Conservation (phyloP, 2,888 invertebrate species). For the Isoperla grammatica region DNA sequence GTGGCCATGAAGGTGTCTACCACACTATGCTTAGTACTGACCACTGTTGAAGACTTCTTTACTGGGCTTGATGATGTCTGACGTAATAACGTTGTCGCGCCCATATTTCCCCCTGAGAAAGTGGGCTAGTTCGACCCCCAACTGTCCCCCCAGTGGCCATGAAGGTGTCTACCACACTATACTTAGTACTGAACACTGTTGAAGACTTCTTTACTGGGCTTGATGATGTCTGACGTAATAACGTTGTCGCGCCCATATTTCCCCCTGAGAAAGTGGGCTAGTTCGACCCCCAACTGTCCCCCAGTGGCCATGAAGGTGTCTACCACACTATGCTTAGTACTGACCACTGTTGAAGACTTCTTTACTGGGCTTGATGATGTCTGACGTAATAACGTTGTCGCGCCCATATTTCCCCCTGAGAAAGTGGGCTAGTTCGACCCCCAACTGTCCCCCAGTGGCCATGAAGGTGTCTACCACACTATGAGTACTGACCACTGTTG, state of each 20-base stretch:
- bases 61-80: conserved; percentile 76
- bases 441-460: conserved; percentile 71
- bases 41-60: conserved; percentile 56
- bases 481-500: conserved; percentile 50
- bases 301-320: conserved; percentile 61
- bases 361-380: conserved; percentile 70
- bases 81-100: conserved; percentile 69
- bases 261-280: conserved; percentile 66
- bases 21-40: too few relatives aligned
- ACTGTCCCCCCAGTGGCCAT: too few relatives aligned
- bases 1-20: conserved; percentile 59
- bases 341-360: conserved; percentile 55
- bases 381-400: conserved; percentile 74
- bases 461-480: too few relatives aligned
- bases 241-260: conserved; percentile 75
- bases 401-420: conserved; percentile 69
- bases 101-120: conserved; percentile 71
- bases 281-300: conserved; percentile 78
- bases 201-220: conserved; percentile 59
- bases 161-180: too few relatives aligned
- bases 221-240: conserved; percentile 77
- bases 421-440: conserved; percentile 72
- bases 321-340: too few relatives aligned
- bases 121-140: conserved; percentile 77
- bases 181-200: conserved; percentile 51